Base-by-base conservation (phyloP, 92 coral and sea anemone genomes). In the Epizoanthus rinbou region DNA sequence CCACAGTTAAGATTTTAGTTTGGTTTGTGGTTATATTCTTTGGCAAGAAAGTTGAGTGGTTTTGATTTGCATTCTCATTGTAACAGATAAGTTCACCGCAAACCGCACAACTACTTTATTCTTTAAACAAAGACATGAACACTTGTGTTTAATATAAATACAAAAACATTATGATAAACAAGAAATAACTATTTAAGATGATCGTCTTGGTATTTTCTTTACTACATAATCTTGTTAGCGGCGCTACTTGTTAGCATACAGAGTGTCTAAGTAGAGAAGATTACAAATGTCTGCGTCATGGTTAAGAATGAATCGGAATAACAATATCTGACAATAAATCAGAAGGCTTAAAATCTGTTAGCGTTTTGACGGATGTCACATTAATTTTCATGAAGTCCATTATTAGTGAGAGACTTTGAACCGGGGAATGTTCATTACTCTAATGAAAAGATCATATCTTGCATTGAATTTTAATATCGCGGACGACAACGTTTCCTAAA, bases 301-400 rank as follows among this genome's bases (percentile, higher is more conserved):
- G 54, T 11, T 50, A 50, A 50, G 69, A 64, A 28, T 22, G 68
- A 63, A 19, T 25, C 39, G 5, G 6, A 28, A 64, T 24, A 33
- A 41, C 50, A 31, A 14, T 18, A 67, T 67, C 72, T 28, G 47
- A 67, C 72, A 67, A 67, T 31, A 67, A 67, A 31, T 24, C n/a
- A 67, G 18, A 33, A 31, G 9, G 1, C 31, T 19, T 11, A 3
- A 31, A 33, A 41, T 33, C 72, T 67, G 47, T 33, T 33, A 33
- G 1, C 45, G 28, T 28, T 18, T 24, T 67, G 22, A 13, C 10
- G 47, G 18, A 33, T 33, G 45, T 28, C 39, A 1, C 31, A 33
- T 18, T 8, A 25, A 14, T 1, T 24, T 33, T 8, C n/a, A 0
- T 10, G 15, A 28, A 33, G 18, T 16, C 22, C n/a, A 11, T 24